A percentile compares a stretch with the other conserved stretches of the same genome.
phyloP scores from a whole-genome alignment of 2,888 invertebrate genomes.

The Nomada fabriciana region DNA sequence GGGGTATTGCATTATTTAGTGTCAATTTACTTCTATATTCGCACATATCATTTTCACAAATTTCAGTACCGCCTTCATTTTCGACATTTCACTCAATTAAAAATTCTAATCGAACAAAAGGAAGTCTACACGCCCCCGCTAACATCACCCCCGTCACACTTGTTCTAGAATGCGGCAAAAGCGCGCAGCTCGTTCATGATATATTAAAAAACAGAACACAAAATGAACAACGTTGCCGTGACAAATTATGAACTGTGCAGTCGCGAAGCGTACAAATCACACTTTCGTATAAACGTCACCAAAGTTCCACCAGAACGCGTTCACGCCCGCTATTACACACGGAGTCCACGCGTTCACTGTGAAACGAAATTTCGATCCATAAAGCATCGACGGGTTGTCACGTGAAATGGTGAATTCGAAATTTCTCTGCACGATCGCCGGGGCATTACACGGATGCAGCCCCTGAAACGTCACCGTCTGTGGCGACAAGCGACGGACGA shows the following conservation, averaged over 20 bases:
- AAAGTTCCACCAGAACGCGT: neutral
- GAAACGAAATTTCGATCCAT: neutral
- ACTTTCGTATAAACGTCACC: constrained; percentile 1
- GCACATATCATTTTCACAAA: too few species aligned
- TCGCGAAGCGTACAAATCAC: neutral
- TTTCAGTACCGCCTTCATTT: too few species aligned
- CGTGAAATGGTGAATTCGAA: neutral
- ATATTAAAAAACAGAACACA: neutral
- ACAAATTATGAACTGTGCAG: constrained; percentile 2
- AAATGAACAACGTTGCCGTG: neutral
- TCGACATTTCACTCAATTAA: too few species aligned
- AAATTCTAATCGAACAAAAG: too few species aligned
- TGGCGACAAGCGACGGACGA: constrained; percentile 11
- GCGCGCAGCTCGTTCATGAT: neutral
- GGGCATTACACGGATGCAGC: neutral
- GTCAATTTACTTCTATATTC: too few species aligned
- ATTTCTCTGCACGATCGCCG: neutral
- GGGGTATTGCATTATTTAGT: too few species aligned
- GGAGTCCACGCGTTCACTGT: constrained; percentile 4
- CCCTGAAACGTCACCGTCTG: neutral
- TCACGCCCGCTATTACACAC: neutral
- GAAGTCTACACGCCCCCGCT: too few species aligned
- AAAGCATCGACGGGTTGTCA: neutral
- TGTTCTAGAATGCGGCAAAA: neutral
- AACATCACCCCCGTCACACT: neutral